Conservation (phyloP, 1,140 invertebrate genomes). For the Drosophila leontia region DNA sequence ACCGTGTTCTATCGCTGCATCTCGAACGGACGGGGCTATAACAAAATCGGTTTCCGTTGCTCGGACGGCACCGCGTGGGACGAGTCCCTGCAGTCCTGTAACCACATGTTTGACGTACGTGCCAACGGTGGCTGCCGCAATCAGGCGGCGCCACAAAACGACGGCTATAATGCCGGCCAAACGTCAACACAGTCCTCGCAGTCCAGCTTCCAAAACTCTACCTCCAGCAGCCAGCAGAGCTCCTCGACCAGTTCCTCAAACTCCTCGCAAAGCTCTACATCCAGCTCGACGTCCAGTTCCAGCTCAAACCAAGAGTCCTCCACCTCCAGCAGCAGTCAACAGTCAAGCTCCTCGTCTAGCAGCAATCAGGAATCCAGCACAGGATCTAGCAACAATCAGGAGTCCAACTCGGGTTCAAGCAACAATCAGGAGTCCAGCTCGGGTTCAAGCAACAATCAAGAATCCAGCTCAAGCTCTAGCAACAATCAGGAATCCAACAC, state of each 20-base stretch:
- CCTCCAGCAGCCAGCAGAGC: slow-evolving; percentile 63
- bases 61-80: slow-evolving; percentile 91
- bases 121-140: slow-evolving; percentile 83
- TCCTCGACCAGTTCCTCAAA: slow-evolving; percentile 61
- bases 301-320: slow-evolving; percentile 53
- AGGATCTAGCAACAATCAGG: slow-evolving; percentile 44
- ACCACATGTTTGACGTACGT: slow-evolving; percentile 88
- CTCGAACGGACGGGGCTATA: slow-evolving; percentile 87
- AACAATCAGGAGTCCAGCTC: slow-evolving; percentile 50
- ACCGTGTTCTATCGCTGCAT: slow-evolving; percentile 92
- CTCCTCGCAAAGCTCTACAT: slow-evolving; percentile 41
- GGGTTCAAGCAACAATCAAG: slow-evolving; percentile 46
- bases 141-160: slow-evolving; percentile 77
- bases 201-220: slow-evolving; percentile 84
- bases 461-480: slow-evolving; percentile 34
- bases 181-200: slow-evolving; percentile 71
- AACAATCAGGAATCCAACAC: slow-evolving; percentile 52
- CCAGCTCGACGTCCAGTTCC: slow-evolving; percentile 44
- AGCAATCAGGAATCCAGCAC: slow-evolving; percentile 51
- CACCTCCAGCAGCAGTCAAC: slow-evolving; percentile 57
- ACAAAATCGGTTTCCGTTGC: slow-evolving; percentile 89
- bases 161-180: slow-evolving; percentile 74
- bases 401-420: slow-evolving; percentile 35
- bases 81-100: slow-evolving; percentile 88
- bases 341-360: slow-evolving; percentile 52